Conservation (phyloP, 2,888 invertebrate genomes). For the Carpatolechia fugitivella region DNA sequence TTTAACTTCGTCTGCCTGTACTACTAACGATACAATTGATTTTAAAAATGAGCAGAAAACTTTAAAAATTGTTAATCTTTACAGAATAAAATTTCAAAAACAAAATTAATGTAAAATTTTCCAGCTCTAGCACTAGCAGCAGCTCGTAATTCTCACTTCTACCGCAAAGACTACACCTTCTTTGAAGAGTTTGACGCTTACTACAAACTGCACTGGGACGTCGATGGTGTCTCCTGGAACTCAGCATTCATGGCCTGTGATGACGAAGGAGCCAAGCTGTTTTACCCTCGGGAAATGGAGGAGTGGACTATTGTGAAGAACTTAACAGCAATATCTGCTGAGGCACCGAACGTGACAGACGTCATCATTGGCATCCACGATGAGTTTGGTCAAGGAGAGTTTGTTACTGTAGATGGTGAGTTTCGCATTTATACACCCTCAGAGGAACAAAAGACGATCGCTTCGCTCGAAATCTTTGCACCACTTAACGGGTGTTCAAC, state of each 20-base stretch:
- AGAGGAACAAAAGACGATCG: too few species aligned
- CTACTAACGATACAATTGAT: too few species aligned
- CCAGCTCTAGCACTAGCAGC: not conserved
- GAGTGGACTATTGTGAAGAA: slow-evolving; percentile 42
- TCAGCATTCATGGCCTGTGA: slow-evolving; percentile 38
- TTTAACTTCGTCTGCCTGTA: too few species aligned
- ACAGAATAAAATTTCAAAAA: too few species aligned
- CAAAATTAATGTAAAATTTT: too few species aligned
- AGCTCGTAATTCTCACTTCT: slow-evolving; percentile 28
- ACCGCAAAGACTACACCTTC: slow-evolving; percentile 43
- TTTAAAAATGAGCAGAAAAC: too few species aligned
- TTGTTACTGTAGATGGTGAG: slow-evolving; percentile 48
- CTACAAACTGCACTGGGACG: slow-evolving; percentile 44
- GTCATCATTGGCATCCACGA: slow-evolving; percentile 44
- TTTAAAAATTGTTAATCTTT: too few species aligned
- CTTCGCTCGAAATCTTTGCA: too few species aligned
- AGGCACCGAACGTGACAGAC: slow-evolving; percentile 30
- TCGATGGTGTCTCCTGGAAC: slow-evolving; percentile 30
- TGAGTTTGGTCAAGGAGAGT: slow-evolving; percentile 38
- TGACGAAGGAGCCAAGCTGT: slow-evolving; percentile 42
- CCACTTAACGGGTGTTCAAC: too few species aligned
- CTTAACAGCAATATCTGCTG: slow-evolving; percentile 23
- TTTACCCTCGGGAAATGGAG: slow-evolving; percentile 36
- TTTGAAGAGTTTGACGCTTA: slow-evolving; percentile 39
- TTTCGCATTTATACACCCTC: too few species aligned